Percentiles rank a stretch among this genome's conserved stretches.
Conservation (phyloP, 2,113 vertebrate species). For the Etheostoma cragini region DNA sequence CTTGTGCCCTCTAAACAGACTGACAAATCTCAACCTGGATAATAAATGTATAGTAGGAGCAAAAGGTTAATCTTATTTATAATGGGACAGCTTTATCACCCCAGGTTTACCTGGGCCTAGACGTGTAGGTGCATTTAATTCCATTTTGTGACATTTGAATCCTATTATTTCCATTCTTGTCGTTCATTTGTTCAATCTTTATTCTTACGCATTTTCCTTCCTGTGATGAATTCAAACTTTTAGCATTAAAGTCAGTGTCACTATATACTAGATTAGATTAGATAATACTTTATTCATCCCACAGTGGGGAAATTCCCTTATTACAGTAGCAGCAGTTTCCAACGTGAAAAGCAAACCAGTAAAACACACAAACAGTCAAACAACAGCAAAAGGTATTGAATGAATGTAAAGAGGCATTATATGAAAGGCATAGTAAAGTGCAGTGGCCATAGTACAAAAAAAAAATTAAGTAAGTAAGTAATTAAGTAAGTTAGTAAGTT, state of each 20-base stretch:
- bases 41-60: slow-evolving; percentile 24
- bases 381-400: no score
- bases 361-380: no score
- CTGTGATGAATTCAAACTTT: neutral
- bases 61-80: slow-evolving; percentile 52
- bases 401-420: no score
- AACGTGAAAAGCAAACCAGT: no score
- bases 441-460: no score
- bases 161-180: neutral
- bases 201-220: neutral
- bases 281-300: no score
- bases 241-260: neutral
- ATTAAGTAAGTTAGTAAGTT: no score
- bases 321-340: no score
- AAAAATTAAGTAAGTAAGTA: no score
- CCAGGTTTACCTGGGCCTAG: neutral
- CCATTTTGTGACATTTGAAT: neutral
- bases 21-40: slow-evolving; percentile 22
- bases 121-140: neutral
- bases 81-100: neutral
- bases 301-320: no score
- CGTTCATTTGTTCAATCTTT: neutral
- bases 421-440: no score
- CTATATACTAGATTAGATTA: neutral
- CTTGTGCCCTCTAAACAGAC: neutral